Evolutionary conservation across 2,888 invertebrate genomes (phyloP).

Genomic region (Drosophila monieri): DNA sequence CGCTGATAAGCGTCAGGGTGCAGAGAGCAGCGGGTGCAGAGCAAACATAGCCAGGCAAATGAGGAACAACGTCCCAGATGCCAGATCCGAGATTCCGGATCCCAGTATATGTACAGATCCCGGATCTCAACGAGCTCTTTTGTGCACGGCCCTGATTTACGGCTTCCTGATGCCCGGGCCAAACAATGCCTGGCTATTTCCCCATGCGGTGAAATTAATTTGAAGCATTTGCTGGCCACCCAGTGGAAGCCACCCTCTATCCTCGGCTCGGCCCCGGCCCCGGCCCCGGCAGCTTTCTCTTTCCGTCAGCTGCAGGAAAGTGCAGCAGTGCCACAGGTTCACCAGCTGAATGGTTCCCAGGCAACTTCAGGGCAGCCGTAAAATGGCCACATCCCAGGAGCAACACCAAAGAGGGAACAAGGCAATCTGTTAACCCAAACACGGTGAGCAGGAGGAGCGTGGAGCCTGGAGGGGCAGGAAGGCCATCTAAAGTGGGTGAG

Average conservation of each 20-base stretch:
- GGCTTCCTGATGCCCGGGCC: conserved; percentile 48
- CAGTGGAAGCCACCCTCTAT: background rate
- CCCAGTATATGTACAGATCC: conserved; percentile 1
- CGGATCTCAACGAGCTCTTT: conserved; percentile 20
- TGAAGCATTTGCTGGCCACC: conserved; percentile 58
- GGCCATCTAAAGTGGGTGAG: conserved; percentile 13
- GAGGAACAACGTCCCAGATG: conserved; percentile 14
- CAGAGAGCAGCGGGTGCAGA: conserved; percentile 27
- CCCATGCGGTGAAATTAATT: conserved; percentile 74
- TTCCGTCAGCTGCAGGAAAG: conserved; percentile 31
- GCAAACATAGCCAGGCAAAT: conserved; percentile 37
- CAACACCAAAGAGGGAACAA: conserved; percentile 49
- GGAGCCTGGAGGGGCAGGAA: background rate
- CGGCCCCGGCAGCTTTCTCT: background rate
- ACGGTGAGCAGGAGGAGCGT: conserved; percentile 18
- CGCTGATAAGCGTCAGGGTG: conserved; percentile 57
- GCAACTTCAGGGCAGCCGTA: conserved; percentile 66
- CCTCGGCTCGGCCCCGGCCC: too few species aligned
- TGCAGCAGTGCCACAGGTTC: conserved; percentile 25
- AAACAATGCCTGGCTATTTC: conserved; percentile 62
- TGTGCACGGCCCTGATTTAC: conserved; percentile 61
- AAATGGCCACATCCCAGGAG: conserved; percentile 76
- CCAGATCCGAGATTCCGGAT: background rate
- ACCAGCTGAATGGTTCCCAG: conserved; percentile 44
- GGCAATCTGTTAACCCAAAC: conserved; percentile 72